Conservation (phyloP, 1,140 invertebrate genomes). For the Calycopis cecrops region DNA sequence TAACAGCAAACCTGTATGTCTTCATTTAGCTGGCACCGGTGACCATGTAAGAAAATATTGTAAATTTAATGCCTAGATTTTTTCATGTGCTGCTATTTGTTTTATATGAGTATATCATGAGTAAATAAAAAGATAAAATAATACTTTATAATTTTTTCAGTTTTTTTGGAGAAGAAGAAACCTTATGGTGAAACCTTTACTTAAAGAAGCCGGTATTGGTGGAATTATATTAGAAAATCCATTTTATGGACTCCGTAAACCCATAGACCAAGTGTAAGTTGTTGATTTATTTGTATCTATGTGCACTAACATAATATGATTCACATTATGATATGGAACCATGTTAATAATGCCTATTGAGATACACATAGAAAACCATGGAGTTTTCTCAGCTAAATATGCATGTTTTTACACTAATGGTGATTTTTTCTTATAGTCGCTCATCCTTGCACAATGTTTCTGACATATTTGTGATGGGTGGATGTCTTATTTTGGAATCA, state of each 20-base stretch:
- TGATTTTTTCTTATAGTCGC: constrained; percentile 76
- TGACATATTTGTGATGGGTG: constrained; percentile 99
- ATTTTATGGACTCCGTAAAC: constrained; percentile 96
- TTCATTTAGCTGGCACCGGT: constrained; percentile 97
- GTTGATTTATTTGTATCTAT: background rate
- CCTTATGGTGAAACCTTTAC: constrained; percentile 92
- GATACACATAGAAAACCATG: too few relatives aligned
- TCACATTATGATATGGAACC: background rate
- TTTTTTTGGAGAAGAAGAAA: constrained; percentile 93
- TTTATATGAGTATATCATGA: too few relatives aligned
- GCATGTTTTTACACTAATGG: constrained; percentile 4
- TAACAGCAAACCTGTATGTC: constrained; percentile 87
- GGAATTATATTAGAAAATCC: constrained; percentile 98
- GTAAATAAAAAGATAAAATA: too few relatives aligned
- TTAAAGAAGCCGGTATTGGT: constrained; percentile 93
- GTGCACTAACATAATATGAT: too few relatives aligned
- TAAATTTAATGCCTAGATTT: too few relatives aligned
- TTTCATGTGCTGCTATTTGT: too few relatives aligned
- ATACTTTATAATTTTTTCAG: constrained; percentile 68
- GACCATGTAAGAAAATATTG: constrained; percentile 89
- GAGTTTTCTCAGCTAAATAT: background rate
- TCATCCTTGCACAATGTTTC: constrained; percentile 96
- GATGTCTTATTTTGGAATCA: constrained; percentile 95
- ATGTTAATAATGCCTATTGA: background rate
- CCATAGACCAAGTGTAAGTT: constrained; percentile 91